Evolutionary conservation across 2,888 invertebrate genomes (phyloP).

Genomic region (Parascotia fuliginaria): DNA sequence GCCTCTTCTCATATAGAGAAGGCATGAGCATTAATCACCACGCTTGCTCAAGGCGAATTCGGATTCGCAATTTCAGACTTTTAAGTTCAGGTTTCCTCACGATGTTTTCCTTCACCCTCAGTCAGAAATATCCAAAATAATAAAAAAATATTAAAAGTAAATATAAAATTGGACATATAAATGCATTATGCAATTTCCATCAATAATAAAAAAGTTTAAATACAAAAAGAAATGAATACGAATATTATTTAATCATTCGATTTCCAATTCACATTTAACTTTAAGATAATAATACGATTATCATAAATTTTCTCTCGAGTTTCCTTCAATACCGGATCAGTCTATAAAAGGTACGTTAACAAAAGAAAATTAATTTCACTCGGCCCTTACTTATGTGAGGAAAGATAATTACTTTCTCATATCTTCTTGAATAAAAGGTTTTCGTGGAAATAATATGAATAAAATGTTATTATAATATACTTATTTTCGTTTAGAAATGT

Average conservation of each 20-base stretch:
- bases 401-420: constrained; percentile 48
- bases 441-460: constrained; percentile 28
- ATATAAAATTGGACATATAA: background rate
- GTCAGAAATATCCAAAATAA: too few relatives aligned
- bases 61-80: too few relatives aligned
- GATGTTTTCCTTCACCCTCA: too few relatives aligned
- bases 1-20: too few relatives aligned
- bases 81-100: too few relatives aligned
- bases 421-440: constrained; percentile 33
- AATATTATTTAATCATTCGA: constrained; percentile 38
- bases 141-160: too few relatives aligned
- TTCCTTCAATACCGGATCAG: constrained; percentile 30
- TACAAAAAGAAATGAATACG: constrained; percentile 11
- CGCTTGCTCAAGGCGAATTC: too few relatives aligned
- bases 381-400: constrained; percentile 26
- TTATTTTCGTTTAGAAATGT: background rate
- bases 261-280: constrained; percentile 45
- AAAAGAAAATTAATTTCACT: constrained; percentile 44
- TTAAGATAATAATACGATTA: constrained; percentile 44
- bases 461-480: constrained; percentile 14
- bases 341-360: constrained; percentile 33
- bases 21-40: too few relatives aligned
- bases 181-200: background rate
- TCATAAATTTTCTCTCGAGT: constrained; percentile 40
- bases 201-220: background rate